phyloP scores from a whole-genome alignment of 1,140 invertebrate species.

The Zaprionus vittiger region DNA sequence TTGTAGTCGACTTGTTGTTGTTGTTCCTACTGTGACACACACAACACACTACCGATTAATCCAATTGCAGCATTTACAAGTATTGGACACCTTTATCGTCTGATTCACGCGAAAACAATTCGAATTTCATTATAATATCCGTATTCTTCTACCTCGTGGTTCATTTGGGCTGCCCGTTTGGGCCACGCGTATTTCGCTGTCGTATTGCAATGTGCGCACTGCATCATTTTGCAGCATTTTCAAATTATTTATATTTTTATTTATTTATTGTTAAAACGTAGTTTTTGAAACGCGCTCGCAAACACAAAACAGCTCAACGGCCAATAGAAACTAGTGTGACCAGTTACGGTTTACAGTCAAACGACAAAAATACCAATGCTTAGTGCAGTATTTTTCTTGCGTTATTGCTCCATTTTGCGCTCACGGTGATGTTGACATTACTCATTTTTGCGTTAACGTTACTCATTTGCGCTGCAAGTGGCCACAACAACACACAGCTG shows the following conservation, averaged over 20 bases:
- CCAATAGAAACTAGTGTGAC: constrained; percentile 31
- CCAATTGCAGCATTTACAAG: constrained; percentile 47
- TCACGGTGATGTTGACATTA: not conserved
- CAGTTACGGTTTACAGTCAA: not conserved
- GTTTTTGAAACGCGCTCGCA: constrained; percentile 11
- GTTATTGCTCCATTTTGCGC: not conserved
- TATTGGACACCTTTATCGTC: constrained; percentile 48
- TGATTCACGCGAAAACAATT: constrained; percentile 49
- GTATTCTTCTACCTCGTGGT: constrained; percentile 65
- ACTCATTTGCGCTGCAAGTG: not conserved
- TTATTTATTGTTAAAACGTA: constrained; percentile 1
- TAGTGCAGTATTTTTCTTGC: not conserved
- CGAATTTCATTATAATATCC: not conserved
- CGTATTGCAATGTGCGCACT: constrained; percentile 78
- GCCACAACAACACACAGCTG: constrained; percentile 34
- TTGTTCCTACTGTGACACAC: constrained; percentile 50
- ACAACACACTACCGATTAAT: constrained; percentile 50
- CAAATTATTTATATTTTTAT: constrained; percentile 11
- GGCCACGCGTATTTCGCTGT: constrained; percentile 78
- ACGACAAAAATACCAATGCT: not conserved
- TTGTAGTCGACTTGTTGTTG: constrained; percentile 31
- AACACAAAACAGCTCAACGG: constrained; percentile 37
- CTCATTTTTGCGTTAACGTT: constrained; percentile 34
- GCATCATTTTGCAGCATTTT: constrained; percentile 80
- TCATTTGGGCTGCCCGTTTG: constrained; percentile 59